These are phyloP conservation scores for Teinopalpus imperialis DNA, from an alignment of 2,888 invertebrate genomes.

Conservation along the genomic window DNA sequence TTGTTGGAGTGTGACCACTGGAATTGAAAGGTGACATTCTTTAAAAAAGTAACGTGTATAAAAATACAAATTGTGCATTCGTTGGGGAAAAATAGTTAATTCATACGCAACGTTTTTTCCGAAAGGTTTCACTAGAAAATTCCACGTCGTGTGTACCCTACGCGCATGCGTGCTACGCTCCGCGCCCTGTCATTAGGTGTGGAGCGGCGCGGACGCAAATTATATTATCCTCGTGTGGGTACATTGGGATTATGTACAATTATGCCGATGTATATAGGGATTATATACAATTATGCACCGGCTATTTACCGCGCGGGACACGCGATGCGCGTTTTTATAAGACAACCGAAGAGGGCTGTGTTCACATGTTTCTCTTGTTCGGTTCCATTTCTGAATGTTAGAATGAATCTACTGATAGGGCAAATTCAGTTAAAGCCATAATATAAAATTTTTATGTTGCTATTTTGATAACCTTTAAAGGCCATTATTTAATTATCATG, in stretches of 20 bases:
- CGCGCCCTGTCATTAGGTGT: conserved; percentile 68
- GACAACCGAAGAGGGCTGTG: conserved; percentile 4
- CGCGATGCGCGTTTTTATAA: conserved; percentile 47
- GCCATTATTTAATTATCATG: too few relatives aligned
- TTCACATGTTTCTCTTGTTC: conserved; percentile 10
- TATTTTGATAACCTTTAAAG: too few relatives aligned
- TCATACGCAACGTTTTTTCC: too few relatives aligned
- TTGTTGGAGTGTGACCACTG: too few relatives aligned
- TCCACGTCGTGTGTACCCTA: conserved; percentile 38
- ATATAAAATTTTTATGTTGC: too few relatives aligned
- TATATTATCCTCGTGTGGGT: conserved; percentile 58
- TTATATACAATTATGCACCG: conserved; percentile 72
- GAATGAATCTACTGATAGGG: too few relatives aligned
- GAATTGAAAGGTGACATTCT: too few relatives aligned
- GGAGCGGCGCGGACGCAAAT: conserved; percentile 64
- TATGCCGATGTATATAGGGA: conserved; percentile 64
- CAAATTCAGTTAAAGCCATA: too few relatives aligned
- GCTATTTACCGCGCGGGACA: conserved; percentile 50
- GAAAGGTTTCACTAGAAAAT: conserved; percentile 16
- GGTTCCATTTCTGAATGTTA: conserved; percentile 9
- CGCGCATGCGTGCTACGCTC: conserved; percentile 67
- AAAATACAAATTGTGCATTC: too few relatives aligned
- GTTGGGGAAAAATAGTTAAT: too few relatives aligned
- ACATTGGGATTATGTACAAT: conserved; percentile 75
- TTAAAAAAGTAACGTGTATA: too few relatives aligned